A percentile compares a stretch with the other conserved stretches of the same genome.
These are phyloP conservation scores for Drosophila triauraria DNA, from an alignment of 1,140 invertebrate genomes.

Conservation along the genomic window DNA sequence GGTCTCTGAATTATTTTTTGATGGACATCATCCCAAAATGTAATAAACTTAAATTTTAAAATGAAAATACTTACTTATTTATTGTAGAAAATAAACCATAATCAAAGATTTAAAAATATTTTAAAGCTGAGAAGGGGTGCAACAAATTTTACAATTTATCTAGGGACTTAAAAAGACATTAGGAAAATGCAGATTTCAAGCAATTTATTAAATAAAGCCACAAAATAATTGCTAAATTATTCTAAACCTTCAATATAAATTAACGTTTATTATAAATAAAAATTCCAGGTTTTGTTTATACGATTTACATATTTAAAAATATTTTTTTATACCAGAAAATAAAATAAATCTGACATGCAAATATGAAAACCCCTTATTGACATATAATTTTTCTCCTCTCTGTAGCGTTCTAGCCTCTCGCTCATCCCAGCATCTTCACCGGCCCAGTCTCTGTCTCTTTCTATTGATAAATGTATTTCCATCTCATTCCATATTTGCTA, in stretches of 20 bases:
- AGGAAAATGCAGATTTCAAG: not conserved
- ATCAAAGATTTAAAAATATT: not conserved
- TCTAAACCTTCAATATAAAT: not conserved
- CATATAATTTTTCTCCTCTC: constrained; percentile 5
- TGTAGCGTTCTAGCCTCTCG: constrained; percentile 15
- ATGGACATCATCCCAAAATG: no score
- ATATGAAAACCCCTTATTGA: not conserved
- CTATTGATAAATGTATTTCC: constrained; percentile 10
- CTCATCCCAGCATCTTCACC: constrained; percentile 42
- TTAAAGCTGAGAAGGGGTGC: no score
- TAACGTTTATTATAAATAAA: not conserved
- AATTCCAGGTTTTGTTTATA: no score
- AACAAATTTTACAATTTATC: no score
- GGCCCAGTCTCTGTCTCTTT: constrained; percentile 28
- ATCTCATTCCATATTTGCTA: constrained; percentile 1
- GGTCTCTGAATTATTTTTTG: not conserved
- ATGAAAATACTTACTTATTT: no score
- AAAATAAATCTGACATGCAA: constrained; percentile 1
- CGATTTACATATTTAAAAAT: not conserved
- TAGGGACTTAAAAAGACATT: not conserved
- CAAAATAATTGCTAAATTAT: not conserved
- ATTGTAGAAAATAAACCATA: not conserved
- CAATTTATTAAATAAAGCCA: no score
- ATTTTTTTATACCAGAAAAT: not conserved
- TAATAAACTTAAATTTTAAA: not conserved